Conservation (phyloP, 2,797 vertebrate genomes). For the Labeo calbasu region DNA sequence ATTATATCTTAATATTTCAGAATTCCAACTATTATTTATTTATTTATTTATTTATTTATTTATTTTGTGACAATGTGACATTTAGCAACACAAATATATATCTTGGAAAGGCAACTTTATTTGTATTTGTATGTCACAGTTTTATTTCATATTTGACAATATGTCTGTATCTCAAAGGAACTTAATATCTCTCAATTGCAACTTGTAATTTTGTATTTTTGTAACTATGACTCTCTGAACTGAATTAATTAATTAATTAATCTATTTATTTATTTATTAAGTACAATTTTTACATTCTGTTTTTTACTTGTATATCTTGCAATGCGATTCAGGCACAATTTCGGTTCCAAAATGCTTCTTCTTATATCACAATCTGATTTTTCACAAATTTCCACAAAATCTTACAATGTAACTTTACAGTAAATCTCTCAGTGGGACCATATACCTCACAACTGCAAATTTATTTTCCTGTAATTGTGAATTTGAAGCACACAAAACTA, state of each 20-base stretch:
- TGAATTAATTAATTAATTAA: no score
- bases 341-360: neutral
- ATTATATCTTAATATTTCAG: neutral
- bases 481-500: neutral
- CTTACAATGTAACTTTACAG: neutral
- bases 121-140: neutral
- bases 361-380: neutral
- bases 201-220: neutral
- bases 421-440: neutral
- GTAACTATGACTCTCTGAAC: neutral
- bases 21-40: neutral
- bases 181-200: neutral
- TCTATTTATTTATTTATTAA: neutral
- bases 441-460: neutral
- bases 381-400: neutral
- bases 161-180: neutral
- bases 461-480: neutral
- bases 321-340: neutral
- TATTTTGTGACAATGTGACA: neutral
- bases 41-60: neutral
- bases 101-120: neutral
- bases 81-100: neutral
- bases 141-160: neutral
- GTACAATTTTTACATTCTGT: neutral
- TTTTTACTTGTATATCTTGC: neutral